Conservation (phyloP, 2,113 vertebrate species). For the Okapia johnstoni region DNA sequence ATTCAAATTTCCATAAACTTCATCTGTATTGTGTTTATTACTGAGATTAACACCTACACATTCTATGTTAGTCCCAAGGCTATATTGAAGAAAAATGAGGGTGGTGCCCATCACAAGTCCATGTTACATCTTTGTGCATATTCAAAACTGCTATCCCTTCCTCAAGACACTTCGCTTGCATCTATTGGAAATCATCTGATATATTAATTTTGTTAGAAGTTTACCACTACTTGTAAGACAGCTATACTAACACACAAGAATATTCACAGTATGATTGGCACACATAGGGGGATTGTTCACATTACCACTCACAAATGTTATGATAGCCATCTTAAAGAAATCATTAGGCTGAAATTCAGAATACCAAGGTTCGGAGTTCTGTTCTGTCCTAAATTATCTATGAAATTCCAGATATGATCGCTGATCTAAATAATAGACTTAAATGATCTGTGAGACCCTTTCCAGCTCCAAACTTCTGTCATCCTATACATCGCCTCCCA, state of each 20-base stretch:
- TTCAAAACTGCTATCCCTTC: neutral
- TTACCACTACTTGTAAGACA: neutral
- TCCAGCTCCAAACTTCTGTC: neutral
- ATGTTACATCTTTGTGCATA: neutral
- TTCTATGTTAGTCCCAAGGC: neutral
- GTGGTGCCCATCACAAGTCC: neutral
- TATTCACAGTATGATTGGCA: neutral
- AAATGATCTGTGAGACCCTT: neutral
- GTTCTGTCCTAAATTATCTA: neutral
- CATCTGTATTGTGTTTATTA: neutral
- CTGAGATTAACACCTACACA: neutral
- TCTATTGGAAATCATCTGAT: neutral
- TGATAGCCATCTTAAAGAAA: neutral
- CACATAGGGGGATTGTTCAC: neutral
- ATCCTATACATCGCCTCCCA: neutral
- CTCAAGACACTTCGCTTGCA: neutral
- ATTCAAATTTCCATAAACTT: neutral
- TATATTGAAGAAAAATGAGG: neutral
- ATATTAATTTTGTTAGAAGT: neutral
- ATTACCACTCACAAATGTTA: neutral
- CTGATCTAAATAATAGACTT: neutral
- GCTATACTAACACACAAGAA: neutral
- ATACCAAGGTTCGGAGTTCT: neutral
- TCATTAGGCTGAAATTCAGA: neutral
- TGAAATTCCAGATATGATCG: neutral